Evolutionary conservation across 37 sponge, comb jelly and placozoan genomes (phyloP), one percentile per base, ranked within the genome.

Genomic region (Axinella damicornis): DNA sequence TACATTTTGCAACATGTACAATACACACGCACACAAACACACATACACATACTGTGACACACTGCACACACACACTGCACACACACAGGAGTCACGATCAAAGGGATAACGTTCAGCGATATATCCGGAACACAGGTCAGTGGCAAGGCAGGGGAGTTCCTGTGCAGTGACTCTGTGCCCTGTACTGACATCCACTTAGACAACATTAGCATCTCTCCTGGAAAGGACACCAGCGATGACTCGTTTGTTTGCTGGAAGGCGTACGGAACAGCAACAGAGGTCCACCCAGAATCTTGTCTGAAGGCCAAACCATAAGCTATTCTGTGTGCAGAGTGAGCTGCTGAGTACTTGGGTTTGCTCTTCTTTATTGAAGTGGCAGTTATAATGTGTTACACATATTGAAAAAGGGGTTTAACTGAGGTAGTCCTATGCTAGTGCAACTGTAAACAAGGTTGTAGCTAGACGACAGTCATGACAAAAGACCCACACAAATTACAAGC

Each of bases 111-210:
- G 11, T 74, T 74, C 30, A 53, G 57, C 40, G 4, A 32, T 2
- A 74, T 74, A 20, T 24, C 16, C 0, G 75, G 56, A 24, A 74
- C 56, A 24, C 75, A 74, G 75, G 53, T 28, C 57, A 40, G 56
- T 39, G 75, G 75, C 25, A 25, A 53, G 56, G 75, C 75, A 25
- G 75, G 75, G 12, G 54, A 74, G 57, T 40, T 74, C 56, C 40
- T 39, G 5, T 74, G 75, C 75, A 74, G 75, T 53, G 75, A 74
- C 56, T 18, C 75, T 31, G 75, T 74, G 4, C 75, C 75, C 0
- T 74, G 75, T n/a, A 53, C 56, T 9, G 41, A 74, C 56, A 74
- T 74, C 54, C 19, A 12, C 13, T 28, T 74, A 30, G 27, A 24
- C 41, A 74, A 53, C 34, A 54, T 74, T 32, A 1, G 5, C 27